Evolutionary conservation across 2,888 invertebrate species (phyloP), one percentile per base, ranked within the genome.

Genomic region (Dichetophora obliterata): DNA sequence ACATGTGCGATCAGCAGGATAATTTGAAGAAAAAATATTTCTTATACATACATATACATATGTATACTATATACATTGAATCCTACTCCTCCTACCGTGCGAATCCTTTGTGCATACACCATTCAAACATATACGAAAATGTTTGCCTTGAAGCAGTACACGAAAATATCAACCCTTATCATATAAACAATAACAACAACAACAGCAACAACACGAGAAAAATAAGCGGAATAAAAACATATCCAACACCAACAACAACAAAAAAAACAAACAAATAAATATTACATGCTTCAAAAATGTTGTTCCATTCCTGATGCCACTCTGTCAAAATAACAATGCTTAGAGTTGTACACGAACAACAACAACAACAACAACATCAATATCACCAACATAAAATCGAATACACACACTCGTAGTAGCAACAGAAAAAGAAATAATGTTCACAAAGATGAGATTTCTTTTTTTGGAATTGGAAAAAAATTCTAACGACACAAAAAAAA

Each of bases 231-330:
- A 24, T 43, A 69, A 48, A 69, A 52, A 69, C 27, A 69, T 48
- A 50, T n/a, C 34, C 19, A 43, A 43, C 43, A 43, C 43, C 43
- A 43, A 43, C 43, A 43, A 43, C 43, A 43, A 43, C 43, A 43
- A 11, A 11, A 43, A 43, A 11, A 43, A 43, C 43, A 43, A 43
- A 43, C 43, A 43, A 43, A 43, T 14, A 82, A 82, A 84, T 84
- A 85, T 83, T 84, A 85, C 85, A 85, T 84, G 85, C 85, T 85
- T 85, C 85, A 85, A 84, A 85, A 85, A 85, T 85, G 84, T 84
- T 85, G 85, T 84, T 83, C 84, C 85, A 85, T 83, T 85, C 84
- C 84, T 85, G 52, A 19, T 68, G 68, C 54, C 54, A 27, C 65
- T 43, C 50, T 74, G 19, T 52, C 65, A 65, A 74, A 74, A 52